Evolutionary conservation across 2,888 invertebrate genomes (phyloP).

Genomic region (Polylopha cassiicola): DNA sequence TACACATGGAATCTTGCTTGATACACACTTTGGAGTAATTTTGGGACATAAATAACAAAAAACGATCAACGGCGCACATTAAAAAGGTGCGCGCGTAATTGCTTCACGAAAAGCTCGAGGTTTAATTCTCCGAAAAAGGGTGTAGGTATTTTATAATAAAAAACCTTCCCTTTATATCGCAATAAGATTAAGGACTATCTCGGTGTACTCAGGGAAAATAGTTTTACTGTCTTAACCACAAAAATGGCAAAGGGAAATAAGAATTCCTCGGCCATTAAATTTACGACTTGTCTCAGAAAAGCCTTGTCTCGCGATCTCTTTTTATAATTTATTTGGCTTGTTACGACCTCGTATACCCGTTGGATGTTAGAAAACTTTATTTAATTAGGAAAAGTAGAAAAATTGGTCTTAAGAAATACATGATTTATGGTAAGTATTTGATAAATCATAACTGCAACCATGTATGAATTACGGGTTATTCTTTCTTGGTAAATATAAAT

Average conservation of each 20-base stretch:
- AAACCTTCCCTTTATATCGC: conserved; percentile 5
- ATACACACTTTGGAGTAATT: conserved; percentile 19
- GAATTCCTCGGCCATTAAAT: conserved; percentile 72
- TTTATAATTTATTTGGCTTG: conserved; percentile 74
- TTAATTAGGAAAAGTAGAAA: conserved; percentile 19
- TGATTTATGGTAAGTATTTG: too few relatives aligned
- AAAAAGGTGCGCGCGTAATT: conserved; percentile 9
- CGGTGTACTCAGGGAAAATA: conserved; percentile 31
- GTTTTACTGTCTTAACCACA: conserved; percentile 62
- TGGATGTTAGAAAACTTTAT: too few relatives aligned
- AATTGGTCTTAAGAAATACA: conserved; percentile 10
- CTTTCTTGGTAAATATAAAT: too few relatives aligned
- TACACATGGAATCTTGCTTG: conserved; percentile 46
- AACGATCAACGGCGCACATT: conserved; percentile 6
- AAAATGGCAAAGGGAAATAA: conserved; percentile 68
- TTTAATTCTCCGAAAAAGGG: conserved; percentile 2
- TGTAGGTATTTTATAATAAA: conserved; percentile 4
- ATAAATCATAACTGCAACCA: too few relatives aligned
- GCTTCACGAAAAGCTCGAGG: conserved; percentile 4
- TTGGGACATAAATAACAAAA: conserved; percentile 3
- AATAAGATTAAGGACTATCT: conserved; percentile 13
- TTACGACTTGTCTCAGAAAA: conserved; percentile 73
- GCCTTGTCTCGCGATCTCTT: conserved; percentile 67
- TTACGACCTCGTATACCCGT: conserved; percentile 50
- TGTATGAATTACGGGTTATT: too few relatives aligned